Base-by-base conservation (phyloP, 1,140 invertebrate species). In the Rhysida immarginata region DNA sequence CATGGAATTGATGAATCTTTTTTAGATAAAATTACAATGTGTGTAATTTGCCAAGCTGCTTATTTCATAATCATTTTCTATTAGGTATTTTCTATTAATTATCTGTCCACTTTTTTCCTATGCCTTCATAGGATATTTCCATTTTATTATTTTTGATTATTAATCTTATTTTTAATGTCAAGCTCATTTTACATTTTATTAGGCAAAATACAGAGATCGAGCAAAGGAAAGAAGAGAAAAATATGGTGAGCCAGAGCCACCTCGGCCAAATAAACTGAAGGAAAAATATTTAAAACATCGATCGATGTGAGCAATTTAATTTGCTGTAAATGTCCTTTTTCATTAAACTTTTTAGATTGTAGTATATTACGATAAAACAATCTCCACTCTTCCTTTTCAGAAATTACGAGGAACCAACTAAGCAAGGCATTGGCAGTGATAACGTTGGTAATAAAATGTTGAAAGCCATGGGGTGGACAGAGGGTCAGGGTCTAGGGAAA, bases 401-500 rank as follows among this genome's bases (percentile, higher is more conserved):
- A 18, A 23, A 24, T 55, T 78, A 77, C 55, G 78, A 80, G 61
- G 79, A 83, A 60, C 81, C 81, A 2, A 82, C 79, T 0, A 77
- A 77, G 55, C 72, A 77, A 26, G 84, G 83, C 0, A 89, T 96
- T 48, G 84, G 86, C 16, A 82, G 83, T 0, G 85, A 86, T 58
- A 93, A 92, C 69, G 83, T 94, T 61, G 92, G 92, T 1, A 95
- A 84, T 71, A 87, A 88, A 69, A 74, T 99, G 62, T 69, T 99
- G 43, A 92, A 97, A 71, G 96, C 94, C 72, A 98, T 98, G 95
- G 96, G 96, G 0, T 99, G 96, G 95, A 85, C 82, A 3, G 87
- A 93, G 69, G 96, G 95, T 1, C 82, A 90, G 77, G 96, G 96
- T 0, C 72, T 98, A 13, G 96, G 95, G 2, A 89, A 87, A 67